Percentiles rank a stretch among this genome's conserved stretches.
These are phyloP conservation scores for Pterophyllum scalare DNA, from an alignment of 2,113 vertebrate species.

Conservation along the genomic window DNA sequence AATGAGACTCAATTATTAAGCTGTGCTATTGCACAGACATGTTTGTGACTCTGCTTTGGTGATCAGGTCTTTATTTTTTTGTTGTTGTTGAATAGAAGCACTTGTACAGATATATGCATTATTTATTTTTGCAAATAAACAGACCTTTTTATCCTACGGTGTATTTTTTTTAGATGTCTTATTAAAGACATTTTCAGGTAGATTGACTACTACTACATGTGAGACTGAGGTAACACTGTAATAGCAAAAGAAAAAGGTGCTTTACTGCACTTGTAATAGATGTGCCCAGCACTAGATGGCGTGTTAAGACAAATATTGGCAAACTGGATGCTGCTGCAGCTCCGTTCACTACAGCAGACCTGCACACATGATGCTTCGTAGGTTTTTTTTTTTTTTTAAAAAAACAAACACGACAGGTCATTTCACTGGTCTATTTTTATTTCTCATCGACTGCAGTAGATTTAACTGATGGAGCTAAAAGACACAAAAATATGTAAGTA, in stretches of 20 bases:
- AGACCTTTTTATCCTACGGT: background rate
- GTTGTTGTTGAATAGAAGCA: background rate
- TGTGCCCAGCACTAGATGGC: constrained; percentile 62
- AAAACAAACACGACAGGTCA: background rate
- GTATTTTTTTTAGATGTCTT: background rate
- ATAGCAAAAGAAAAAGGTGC: background rate
- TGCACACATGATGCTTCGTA: background rate
- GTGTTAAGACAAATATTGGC: constrained; percentile 30
- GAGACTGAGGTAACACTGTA: background rate
- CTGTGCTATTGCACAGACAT: background rate
- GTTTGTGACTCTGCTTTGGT: background rate
- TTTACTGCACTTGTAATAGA: constrained; percentile 33
- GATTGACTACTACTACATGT: too few species aligned
- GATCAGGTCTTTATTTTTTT: constrained; percentile 11
- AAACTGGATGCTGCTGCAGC: background rate
- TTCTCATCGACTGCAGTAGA: background rate
- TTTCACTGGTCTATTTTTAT: background rate
- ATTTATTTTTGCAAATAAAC: constrained; percentile 69
- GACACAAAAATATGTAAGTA: background rate
- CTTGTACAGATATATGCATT: constrained; percentile 22
- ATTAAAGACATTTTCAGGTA: background rate
- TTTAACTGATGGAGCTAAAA: background rate
- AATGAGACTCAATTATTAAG: background rate
- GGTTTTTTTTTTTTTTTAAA: background rate
- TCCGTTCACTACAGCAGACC: background rate